phyloP scores from a whole-genome alignment of 2,797 vertebrate genomes.

The Nothura maculosa region DNA sequence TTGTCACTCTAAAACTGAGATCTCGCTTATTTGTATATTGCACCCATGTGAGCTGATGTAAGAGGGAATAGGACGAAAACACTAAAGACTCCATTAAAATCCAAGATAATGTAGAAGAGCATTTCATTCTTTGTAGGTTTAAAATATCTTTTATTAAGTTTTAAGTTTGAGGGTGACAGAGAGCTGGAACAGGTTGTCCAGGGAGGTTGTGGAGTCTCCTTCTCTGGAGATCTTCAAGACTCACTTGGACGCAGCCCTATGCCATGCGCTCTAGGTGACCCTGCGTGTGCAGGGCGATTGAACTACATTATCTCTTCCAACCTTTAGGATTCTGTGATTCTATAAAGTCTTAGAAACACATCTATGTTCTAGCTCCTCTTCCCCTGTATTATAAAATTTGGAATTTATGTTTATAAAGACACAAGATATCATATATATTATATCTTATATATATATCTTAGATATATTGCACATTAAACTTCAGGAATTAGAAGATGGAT shows the following conservation, averaged over 20 bases:
- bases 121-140: neutral
- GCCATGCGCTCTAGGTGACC: too few relatives aligned
- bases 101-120: neutral
- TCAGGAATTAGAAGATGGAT: neutral
- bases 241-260: too few relatives aligned
- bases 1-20: conserved; percentile 38
- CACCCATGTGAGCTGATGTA: neutral
- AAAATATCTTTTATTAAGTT: neutral
- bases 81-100: neutral
- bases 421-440: neutral
- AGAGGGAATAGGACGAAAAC: conserved; percentile 12
- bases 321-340: too few relatives aligned
- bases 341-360: neutral
- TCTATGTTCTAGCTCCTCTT: neutral
- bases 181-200: too few relatives aligned
- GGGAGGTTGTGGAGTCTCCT: too few relatives aligned
- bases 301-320: too few relatives aligned
- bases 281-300: too few relatives aligned
- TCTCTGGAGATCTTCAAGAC: too few relatives aligned
- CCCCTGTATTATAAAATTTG: neutral
- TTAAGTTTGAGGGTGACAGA: too few relatives aligned
- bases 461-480: neutral
- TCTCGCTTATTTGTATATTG: conserved; percentile 42
- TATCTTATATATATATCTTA: neutral
- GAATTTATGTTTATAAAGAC: neutral